phyloP scores from a whole-genome alignment of 2,113 vertebrate species.

The Epinephelus lanceolatus region DNA sequence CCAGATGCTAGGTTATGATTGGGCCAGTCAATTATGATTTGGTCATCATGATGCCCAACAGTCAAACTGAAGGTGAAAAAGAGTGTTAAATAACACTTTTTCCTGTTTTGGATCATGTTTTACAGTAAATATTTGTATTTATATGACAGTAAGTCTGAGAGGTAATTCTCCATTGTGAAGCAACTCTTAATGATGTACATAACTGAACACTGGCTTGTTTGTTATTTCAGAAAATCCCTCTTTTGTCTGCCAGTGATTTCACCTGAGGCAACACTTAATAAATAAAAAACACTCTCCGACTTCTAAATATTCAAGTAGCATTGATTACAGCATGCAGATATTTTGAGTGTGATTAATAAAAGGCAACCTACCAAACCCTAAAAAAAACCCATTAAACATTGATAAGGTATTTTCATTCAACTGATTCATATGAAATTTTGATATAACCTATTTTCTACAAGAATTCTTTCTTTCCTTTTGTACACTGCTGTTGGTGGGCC shows the following conservation, averaged over 20 bases:
- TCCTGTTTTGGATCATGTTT: not conserved
- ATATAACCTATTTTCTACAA: constrained; percentile 21
- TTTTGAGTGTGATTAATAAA: not conserved
- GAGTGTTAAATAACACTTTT: not conserved
- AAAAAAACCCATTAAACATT: not conserved
- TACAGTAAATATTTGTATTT: not conserved
- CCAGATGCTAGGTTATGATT: too few relatives aligned
- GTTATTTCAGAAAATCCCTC: constrained; percentile 3
- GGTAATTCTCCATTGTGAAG: not conserved
- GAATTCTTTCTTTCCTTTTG: not conserved
- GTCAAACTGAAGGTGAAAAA: not conserved
- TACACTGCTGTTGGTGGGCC: not conserved
- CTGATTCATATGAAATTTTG: not conserved
- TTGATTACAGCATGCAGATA: not conserved
- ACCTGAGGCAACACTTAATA: constrained; percentile 1
- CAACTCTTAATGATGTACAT: not conserved
- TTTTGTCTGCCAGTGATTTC: not conserved
- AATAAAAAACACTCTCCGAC: constrained; percentile 1
- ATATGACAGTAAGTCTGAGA: not conserved
- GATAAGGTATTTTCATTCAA: not conserved
- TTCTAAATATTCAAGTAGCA: not conserved
- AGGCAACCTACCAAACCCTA: not conserved
- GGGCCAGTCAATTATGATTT: too few relatives aligned
- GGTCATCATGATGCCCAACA: too few relatives aligned
- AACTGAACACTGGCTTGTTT: not conserved